phyloP scores from a whole-genome alignment of 2,113 vertebrate genomes.

The Aythya baeri region DNA sequence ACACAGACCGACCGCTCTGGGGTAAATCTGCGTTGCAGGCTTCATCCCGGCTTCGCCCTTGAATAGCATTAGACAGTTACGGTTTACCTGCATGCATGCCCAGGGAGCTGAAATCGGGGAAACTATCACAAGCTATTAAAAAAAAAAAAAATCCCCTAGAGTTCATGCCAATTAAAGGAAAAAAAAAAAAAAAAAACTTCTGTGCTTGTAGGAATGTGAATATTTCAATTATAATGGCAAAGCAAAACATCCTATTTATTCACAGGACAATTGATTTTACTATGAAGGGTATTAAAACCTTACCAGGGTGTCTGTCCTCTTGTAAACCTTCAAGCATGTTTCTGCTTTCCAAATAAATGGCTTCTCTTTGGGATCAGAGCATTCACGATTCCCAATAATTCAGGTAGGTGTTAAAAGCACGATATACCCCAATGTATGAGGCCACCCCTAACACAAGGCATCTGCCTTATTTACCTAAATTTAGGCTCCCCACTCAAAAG shows the following conservation, averaged over 20 bases:
- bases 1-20: neutral
- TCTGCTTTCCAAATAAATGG: neutral
- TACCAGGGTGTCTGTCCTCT: accelerated
- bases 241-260: neutral
- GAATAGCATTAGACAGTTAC: neutral
- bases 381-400: neutral
- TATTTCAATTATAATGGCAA: neutral
- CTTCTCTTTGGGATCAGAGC: neutral
- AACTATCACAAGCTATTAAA: neutral
- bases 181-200: neutral
- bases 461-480: neutral
- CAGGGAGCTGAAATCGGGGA: neutral
- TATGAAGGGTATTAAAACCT: neutral
- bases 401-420: neutral
- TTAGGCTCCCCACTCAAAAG: neutral
- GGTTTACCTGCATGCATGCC: neutral
- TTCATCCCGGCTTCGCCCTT: neutral
- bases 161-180: neutral
- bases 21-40: neutral
- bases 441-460: neutral
- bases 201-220: neutral
- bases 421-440: neutral
- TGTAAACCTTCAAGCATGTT: neutral
- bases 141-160: neutral
- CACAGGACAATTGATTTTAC: neutral